A percentile compares a stretch with the other conserved stretches of the same genome.
Conservation (phyloP, 2,888 invertebrate genomes). For the Blera fallax region DNA sequence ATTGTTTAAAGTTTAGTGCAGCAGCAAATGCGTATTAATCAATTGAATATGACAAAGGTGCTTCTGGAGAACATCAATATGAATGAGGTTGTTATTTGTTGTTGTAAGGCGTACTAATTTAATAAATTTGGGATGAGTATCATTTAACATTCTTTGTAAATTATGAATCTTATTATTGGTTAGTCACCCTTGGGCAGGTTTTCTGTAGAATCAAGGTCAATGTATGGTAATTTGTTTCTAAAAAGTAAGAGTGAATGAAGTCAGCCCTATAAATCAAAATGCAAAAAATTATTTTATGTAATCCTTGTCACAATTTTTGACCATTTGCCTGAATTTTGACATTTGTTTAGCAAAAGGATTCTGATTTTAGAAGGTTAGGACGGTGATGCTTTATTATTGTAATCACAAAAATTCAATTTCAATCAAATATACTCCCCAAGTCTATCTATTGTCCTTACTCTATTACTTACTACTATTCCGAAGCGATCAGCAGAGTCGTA, state of each 20-base stretch:
- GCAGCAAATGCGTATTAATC: neutral
- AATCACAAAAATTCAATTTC: too few species aligned
- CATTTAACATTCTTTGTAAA: neutral
- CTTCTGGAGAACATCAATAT: constrained; percentile 8
- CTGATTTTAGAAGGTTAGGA: too few species aligned
- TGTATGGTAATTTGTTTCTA: neutral
- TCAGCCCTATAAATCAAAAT: neutral
- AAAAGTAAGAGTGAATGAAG: neutral
- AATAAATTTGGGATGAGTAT: neutral
- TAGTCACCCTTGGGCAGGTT: constrained; percentile 9
- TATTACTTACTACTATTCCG: too few species aligned
- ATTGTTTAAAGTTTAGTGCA: neutral
- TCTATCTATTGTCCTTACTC: too few species aligned
- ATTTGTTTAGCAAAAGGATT: too few species aligned
- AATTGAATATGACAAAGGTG: constrained; percentile 10
- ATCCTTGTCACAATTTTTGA: neutral
- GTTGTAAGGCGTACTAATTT: neutral
- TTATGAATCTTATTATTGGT: constrained; percentile 6
- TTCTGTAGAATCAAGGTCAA: neutral
- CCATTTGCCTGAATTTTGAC: neutral
- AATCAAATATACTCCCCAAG: too few species aligned
- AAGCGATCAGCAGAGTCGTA: too few species aligned
- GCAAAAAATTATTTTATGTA: neutral
- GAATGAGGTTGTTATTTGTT: neutral
- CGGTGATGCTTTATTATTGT: too few species aligned